phyloP scores from a whole-genome alignment of 1,140 invertebrate genomes.

The Drosophila kurseongensis region DNA sequence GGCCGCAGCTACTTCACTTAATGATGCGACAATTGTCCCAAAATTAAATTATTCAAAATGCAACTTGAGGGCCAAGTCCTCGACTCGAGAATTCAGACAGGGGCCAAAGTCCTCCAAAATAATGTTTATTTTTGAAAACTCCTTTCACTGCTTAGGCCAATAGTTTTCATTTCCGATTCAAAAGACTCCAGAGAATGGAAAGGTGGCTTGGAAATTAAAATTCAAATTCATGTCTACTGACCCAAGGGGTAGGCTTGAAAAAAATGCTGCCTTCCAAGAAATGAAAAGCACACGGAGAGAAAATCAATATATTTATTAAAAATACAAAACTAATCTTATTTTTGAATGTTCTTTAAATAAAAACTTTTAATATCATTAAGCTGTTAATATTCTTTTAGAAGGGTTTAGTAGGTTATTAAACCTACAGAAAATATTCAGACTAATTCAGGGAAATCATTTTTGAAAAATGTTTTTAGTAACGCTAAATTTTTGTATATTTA shows the following conservation, averaged over 20 bases:
- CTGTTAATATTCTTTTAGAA: too few species aligned
- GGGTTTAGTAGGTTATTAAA: too few species aligned
- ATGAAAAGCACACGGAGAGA: slow-evolving; percentile 1
- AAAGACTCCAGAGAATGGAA: slow-evolving; percentile 1
- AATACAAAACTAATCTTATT: too few species aligned
- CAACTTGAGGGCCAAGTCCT: slow-evolving; percentile 40
- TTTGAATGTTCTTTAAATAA: too few species aligned
- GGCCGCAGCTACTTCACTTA: slow-evolving; percentile 59
- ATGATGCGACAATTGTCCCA: slow-evolving; percentile 61
- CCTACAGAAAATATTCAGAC: too few species aligned
- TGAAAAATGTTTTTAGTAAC: too few species aligned
- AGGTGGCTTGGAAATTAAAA: slow-evolving; percentile 54
- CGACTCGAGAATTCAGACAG: slow-evolving; percentile 45
- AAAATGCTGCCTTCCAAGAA: slow-evolving; percentile 7
- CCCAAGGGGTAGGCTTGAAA: slow-evolving; percentile 43
- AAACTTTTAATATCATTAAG: too few species aligned
- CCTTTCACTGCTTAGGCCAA: slow-evolving; percentile 51
- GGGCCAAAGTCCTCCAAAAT: slow-evolving; percentile 24
- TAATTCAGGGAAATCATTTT: too few species aligned
- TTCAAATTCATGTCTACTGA: slow-evolving; percentile 73
- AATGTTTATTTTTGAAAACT: slow-evolving; percentile 61
- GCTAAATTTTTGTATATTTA: too few species aligned
- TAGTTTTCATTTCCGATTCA: slow-evolving; percentile 15
- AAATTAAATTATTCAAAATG: slow-evolving; percentile 73
- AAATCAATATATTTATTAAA: neutral